Evolutionary conservation across 2,888 invertebrate species (phyloP), one percentile per base, ranked within the genome.

Genomic region (Heteromyza rotundicornis): DNA sequence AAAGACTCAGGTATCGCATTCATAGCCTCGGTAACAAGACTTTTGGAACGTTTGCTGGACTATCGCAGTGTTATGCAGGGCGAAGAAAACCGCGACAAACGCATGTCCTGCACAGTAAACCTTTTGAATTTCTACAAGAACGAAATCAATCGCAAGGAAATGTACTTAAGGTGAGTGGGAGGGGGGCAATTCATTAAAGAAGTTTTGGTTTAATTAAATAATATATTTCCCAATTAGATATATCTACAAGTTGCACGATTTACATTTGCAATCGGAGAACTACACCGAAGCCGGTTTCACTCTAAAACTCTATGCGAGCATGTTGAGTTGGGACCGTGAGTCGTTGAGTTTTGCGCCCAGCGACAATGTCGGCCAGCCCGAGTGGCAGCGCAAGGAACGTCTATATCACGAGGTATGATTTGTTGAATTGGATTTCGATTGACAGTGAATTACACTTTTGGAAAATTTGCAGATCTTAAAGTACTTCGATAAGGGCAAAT

Each of bases 91-190:
- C 86, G 95, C 35, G 96, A 96, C 80, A 97, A 96, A 80, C 86
- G 95, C 64, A 97, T 97, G 96, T 95, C 95, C 0, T 97, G 96
- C 79, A 97, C 96, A 2, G 95, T 96, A 60, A 97, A 97, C 83
- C 85, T 98, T 67, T 85, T 97, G 81, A 96, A 96, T 78, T 98
- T 97, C 82, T 97, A 97, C 85, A 95, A 96, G 82, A 95, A 94
- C 80, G 96, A 96, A 84, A 95, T 96, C 69, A 95, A 96, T 76
- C 88, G 96, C 22, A 94, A 95, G 75, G 96, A 96, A 83, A 95
- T 97, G 94, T 98, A 97, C 83, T 85, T 96, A 55, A 90, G 88
- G 73, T 82, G 55, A 3, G 10, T 2, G 5, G 5, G 16, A n/a
- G 8, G 14, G 36, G 8, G 14, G 14, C 14, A 2, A n/a, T 2